Base-by-base conservation (phyloP, 2,888 invertebrate species). In the Melanostoma scalare region DNA sequence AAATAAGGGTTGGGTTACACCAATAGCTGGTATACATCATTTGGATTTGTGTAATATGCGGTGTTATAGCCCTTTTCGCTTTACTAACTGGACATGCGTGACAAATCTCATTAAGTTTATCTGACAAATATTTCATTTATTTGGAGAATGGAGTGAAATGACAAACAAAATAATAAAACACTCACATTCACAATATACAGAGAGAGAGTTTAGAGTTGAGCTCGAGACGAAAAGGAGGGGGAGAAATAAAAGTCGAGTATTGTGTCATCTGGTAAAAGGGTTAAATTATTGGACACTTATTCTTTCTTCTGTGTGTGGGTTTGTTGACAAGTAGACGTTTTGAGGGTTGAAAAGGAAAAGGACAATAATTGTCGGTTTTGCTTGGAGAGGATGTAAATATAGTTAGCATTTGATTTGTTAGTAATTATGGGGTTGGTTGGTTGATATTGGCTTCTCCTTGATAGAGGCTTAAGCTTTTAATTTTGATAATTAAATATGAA, bases 71-170 rank as follows among this genome's bases (percentile, higher is more conserved):
- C 44, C 60, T n/a, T 68, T 20, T 65, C 55, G 40, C 30, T 38
- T 36, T 65, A 69, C 78, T 82, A 82, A 82, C 78, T 82, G 84
- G 84, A 84, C 84, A 84, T 84, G 84, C 84, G 84, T 84, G 84
- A 84, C 84, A 84, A 84, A 84, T 84, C 74, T 71, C 79, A 84
- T 79, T 84, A 79, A 75, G 79, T 84, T 84, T 84, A 84, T 79
- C 79, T 84, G 84, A 84, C 84, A 79, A 84, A 84, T 84, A 84
- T 84, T 84, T 84, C 79, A 84, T 84, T 84, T 84, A 79, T 78
- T 82, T 65, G 78, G 78, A 78, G 53, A 73, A 72, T 68, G 61
- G 56, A 63, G 42, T n/a, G 44, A 60, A 69, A 52, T 69, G 46
- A 76, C 75, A 75, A 50, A 61, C 36, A 65, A 42, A 38, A 60